A percentile compares a stretch with the other conserved stretches of the same genome.
These are phyloP conservation scores for Trichomalopsis sarcophagae DNA, from an alignment of 1,140 invertebrate genomes.

Conservation along the genomic window DNA sequence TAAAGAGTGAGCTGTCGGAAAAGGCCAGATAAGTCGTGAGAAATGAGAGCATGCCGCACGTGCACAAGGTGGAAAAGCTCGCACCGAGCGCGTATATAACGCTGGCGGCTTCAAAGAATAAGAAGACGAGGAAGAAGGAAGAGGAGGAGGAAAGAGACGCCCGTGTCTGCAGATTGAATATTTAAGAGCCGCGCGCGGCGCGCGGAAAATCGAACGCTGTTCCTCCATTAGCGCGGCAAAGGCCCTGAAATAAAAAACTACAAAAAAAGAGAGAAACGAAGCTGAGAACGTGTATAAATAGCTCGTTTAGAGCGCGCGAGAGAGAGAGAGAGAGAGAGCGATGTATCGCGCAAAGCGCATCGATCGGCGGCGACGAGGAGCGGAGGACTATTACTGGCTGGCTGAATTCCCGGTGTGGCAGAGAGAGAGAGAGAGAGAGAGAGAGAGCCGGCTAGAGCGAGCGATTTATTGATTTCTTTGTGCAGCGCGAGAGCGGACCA, in stretches of 20 bases:
- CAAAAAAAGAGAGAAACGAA: not conserved
- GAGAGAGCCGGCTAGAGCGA: not conserved
- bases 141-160: constrained; percentile 19
- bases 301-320: not conserved
- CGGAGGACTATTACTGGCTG: not conserved
- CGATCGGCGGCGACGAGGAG: not conserved
- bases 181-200: constrained; percentile 64
- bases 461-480: constrained; percentile 31
- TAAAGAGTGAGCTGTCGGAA: constrained; percentile 38
- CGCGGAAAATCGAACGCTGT: constrained; percentile 68
- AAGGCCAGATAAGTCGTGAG: constrained; percentile 48
- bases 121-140: constrained; percentile 44
- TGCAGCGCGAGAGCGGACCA: not conserved
- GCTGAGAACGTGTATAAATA: constrained; percentile 42
- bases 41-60: constrained; percentile 44
- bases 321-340: not conserved
- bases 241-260: not conserved
- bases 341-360: constrained; percentile 30
- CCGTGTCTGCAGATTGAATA: constrained; percentile 65
- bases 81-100: not conserved
- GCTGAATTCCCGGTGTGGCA: not conserved
- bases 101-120: not conserved
- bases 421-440: too few species aligned
- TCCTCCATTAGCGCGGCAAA: constrained; percentile 64
- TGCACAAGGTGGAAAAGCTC: constrained; percentile 25